Conservation (phyloP, 2,888 invertebrate species). For the Caenorhabditis zanzibari region DNA sequence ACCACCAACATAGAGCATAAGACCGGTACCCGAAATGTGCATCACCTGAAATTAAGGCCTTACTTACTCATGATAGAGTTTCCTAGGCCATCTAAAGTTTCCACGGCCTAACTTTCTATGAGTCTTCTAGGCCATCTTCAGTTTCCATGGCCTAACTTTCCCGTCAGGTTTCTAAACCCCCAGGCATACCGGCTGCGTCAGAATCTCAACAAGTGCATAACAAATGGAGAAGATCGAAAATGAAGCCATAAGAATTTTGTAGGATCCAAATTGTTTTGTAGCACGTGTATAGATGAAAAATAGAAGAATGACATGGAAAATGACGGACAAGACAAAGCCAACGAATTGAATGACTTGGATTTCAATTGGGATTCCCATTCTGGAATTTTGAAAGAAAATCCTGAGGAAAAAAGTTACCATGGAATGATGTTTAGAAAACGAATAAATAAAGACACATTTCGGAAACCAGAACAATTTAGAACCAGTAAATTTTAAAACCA, state of each 20-base stretch:
- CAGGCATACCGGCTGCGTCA: conserved; percentile 27
- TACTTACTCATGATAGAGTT: not conserved
- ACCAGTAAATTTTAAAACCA: too few relatives aligned
- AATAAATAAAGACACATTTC: not conserved
- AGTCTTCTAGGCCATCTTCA: not conserved
- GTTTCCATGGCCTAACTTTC: too few relatives aligned
- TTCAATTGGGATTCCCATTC: not conserved
- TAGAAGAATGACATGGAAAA: conserved; percentile 9
- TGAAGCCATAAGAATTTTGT: conserved; percentile 37
- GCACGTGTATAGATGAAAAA: conserved; percentile 14
- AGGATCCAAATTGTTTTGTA: conserved; percentile 38
- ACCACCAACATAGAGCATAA: conserved; percentile 24
- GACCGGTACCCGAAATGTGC: conserved; percentile 28
- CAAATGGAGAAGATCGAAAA: conserved; percentile 41
- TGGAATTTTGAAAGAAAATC: not conserved
- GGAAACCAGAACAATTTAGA: too few relatives aligned
- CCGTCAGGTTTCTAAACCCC: too few relatives aligned
- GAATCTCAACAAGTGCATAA: conserved; percentile 32
- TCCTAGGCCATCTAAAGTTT: not conserved
- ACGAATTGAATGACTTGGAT: conserved; percentile 10
- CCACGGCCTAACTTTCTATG: not conserved
- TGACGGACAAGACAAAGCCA: conserved; percentile 21
- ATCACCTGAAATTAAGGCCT: conserved; percentile 12
- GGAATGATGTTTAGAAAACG: not conserved
- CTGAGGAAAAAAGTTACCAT: too few relatives aligned